These are phyloP conservation scores for Sturmia bella DNA, from an alignment of 2,888 invertebrate genomes.

Conservation along the genomic window DNA sequence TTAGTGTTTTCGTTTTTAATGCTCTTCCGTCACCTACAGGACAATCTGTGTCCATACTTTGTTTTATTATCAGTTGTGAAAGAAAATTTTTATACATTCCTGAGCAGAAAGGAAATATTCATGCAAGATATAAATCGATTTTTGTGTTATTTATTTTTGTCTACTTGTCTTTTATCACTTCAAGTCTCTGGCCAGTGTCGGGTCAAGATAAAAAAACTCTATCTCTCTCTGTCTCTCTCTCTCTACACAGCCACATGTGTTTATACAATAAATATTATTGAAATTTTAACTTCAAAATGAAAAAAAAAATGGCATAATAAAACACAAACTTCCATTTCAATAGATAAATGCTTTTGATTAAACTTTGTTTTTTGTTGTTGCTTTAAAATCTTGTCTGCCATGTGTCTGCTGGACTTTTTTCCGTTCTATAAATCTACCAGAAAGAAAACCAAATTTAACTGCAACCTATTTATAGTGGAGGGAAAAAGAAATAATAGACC, in stretches of 20 bases:
- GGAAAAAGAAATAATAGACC: slow-evolving; percentile 27
- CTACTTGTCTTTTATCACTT: slow-evolving; percentile 38
- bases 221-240: no score
- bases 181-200: slow-evolving; percentile 47
- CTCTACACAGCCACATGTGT: background rate
- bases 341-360: slow-evolving; percentile 43
- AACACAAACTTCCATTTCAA: slow-evolving; percentile 22
- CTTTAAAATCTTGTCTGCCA: slow-evolving; percentile 62
- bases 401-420: slow-evolving; percentile 49
- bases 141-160: slow-evolving; percentile 58
- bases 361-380: background rate
- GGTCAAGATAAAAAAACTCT: background rate
- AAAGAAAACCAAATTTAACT: background rate
- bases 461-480: slow-evolving; percentile 43
- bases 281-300: slow-evolving; percentile 41
- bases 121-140: slow-evolving; percentile 64
- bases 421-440: background rate
- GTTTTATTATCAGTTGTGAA: slow-evolving; percentile 44
- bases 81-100: slow-evolving; percentile 26
- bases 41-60: slow-evolving; percentile 16
- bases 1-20: background rate
- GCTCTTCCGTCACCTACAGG: background rate
- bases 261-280: slow-evolving; percentile 51
- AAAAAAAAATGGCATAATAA: background rate
- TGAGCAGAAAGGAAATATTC: slow-evolving; percentile 16